These are phyloP conservation scores for Clupea harengus DNA, from an alignment of 2,113 vertebrate species.

Conservation along the genomic window DNA sequence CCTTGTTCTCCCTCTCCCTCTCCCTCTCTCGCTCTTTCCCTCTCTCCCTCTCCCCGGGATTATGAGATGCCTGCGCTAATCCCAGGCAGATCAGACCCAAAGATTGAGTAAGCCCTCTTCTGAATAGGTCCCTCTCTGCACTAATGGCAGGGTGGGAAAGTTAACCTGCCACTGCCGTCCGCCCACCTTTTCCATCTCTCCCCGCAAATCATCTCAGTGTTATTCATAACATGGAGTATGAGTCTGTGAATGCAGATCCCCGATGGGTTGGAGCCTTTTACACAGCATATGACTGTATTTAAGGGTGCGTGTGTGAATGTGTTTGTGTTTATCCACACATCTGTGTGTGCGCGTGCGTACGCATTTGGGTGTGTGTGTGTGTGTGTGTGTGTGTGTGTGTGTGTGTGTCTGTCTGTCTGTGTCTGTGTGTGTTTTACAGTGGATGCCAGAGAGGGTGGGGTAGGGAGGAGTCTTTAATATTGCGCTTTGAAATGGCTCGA, in stretches of 20 bases:
- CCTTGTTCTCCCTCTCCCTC: neutral
- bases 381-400: slow-evolving; percentile 37
- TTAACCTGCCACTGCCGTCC: neutral
- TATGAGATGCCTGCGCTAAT: neutral
- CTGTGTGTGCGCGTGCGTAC: neutral
- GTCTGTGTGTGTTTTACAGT: slow-evolving; percentile 24
- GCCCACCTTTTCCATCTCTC: neutral
- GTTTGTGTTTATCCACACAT: neutral
- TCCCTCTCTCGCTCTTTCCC: neutral
- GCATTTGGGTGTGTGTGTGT: neutral
- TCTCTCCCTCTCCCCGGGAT: neutral
- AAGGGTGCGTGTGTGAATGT: slow-evolving; percentile 4
- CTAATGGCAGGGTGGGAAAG: slow-evolving; percentile 21
- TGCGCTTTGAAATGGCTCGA: slow-evolving; percentile 68
- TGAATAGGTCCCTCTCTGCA: slow-evolving; percentile 16
- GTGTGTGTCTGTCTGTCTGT: slow-evolving; percentile 35
- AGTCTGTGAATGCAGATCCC: neutral
- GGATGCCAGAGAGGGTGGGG: slow-evolving; percentile 43
- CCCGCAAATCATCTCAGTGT: neutral
- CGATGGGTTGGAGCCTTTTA: neutral
- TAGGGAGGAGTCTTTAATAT: slow-evolving; percentile 65
- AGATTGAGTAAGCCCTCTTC: neutral
- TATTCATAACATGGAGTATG: neutral
- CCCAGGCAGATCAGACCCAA: slow-evolving; percentile 1
- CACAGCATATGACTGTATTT: slow-evolving; percentile 19